Evolutionary conservation across 2,797 vertebrate species (phyloP).

Genomic region (Galagoides demidoff): DNA sequence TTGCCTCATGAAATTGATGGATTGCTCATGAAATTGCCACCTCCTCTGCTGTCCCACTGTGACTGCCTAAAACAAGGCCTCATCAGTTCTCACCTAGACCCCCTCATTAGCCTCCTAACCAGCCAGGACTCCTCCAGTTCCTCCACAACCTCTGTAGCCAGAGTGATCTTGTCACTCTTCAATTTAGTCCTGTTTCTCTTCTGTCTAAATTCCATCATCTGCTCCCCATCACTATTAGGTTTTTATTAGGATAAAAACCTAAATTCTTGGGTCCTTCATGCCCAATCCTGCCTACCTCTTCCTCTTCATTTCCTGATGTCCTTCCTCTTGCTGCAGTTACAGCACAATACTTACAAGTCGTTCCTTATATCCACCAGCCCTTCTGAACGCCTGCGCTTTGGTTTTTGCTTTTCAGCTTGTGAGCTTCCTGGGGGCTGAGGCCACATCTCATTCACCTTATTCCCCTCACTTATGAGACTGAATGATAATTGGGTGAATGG

Average conservation of each 20-base stretch:
- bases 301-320: background rate
- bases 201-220: background rate
- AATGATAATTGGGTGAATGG: background rate
- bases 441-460: background rate
- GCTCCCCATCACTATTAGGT: background rate
- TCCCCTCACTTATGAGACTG: background rate
- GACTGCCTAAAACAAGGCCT: background rate
- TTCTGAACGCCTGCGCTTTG: background rate
- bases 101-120: background rate
- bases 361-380: background rate
- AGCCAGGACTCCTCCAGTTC: background rate
- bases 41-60: background rate
- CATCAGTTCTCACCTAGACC: background rate
- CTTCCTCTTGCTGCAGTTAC: background rate
- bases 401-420: background rate
- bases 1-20: background rate
- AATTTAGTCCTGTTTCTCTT: background rate
- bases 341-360: no score
- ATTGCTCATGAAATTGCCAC: background rate
- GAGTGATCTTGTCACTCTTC: background rate
- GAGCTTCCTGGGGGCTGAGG: background rate
- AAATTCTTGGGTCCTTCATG: background rate
- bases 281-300: background rate
- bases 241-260: background rate
- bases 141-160: background rate